These are phyloP conservation scores for Megalurothrips usitatus DNA, from an alignment of 2,888 invertebrate species.

Conservation along the genomic window DNA sequence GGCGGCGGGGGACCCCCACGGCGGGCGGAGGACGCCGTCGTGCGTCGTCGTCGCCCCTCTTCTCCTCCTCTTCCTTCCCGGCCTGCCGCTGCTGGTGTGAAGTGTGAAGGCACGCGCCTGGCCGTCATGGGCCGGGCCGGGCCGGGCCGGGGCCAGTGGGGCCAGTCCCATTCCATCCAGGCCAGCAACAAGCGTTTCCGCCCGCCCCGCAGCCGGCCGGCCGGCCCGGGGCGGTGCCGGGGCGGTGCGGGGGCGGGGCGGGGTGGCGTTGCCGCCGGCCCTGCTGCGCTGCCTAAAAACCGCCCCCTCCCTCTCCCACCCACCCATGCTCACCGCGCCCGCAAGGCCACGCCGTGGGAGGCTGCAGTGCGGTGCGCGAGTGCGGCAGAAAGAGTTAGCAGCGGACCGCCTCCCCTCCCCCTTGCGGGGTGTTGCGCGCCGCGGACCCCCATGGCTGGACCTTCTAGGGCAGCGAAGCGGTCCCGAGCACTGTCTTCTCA, in stretches of 20 bases:
- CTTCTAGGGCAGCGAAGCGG: too few relatives aligned
- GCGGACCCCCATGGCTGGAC: slow-evolving; percentile 27
- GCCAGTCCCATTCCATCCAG: background rate
- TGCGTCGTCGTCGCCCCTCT: background rate
- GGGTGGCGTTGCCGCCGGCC: slow-evolving; percentile 30
- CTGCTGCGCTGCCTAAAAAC: slow-evolving; percentile 19
- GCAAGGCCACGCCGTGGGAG: background rate
- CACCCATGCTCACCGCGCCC: background rate
- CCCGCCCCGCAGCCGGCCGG: background rate
- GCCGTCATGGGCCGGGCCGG: background rate
- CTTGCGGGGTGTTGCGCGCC: slow-evolving; percentile 39
- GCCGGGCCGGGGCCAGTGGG: background rate
- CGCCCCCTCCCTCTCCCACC: background rate
- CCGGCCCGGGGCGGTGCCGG: too few relatives aligned
- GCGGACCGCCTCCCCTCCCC: slow-evolving; percentile 34
- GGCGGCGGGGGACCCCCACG: too few relatives aligned
- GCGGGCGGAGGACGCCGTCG: too few relatives aligned
- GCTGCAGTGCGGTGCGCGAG: background rate
- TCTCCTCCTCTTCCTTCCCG: background rate
- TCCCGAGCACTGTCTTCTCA: too few relatives aligned
- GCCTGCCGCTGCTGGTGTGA: background rate
- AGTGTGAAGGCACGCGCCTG: slow-evolving; percentile 18
- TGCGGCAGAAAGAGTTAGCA: background rate
- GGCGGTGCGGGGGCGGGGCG: slow-evolving; percentile 31
- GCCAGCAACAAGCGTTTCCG: slow-evolving; percentile 9